phyloP scores from a whole-genome alignment of 2,888 invertebrate species.

The Mimachlamys varia region DNA sequence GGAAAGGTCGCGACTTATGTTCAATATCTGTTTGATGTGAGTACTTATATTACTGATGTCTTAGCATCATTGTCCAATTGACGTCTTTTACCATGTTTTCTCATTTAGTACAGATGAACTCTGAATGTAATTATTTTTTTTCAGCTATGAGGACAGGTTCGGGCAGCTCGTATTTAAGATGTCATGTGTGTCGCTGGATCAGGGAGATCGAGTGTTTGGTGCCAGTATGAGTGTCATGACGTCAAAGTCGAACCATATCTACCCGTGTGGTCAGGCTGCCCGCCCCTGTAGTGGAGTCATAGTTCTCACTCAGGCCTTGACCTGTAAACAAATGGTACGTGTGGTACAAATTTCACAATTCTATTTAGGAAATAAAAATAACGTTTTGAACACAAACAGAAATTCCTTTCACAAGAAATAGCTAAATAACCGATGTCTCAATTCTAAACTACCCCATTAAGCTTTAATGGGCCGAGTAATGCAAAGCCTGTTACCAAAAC shows the following conservation, averaged over 20 bases:
- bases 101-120: no score
- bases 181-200: not conserved
- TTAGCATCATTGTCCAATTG: no score
- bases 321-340: not conserved
- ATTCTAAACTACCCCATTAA: no score
- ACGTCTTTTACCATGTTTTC: no score
- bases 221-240: not conserved
- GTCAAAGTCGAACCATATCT: not conserved
- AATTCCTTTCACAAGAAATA: no score
- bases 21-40: no score
- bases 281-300: not conserved
- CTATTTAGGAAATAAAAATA: not conserved
- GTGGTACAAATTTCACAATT: not conserved
- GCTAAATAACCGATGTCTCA: no score
- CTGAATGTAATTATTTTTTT: not conserved
- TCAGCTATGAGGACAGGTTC: not conserved
- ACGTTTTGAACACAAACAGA: no score
- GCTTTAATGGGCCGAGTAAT: no score
- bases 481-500: no score
- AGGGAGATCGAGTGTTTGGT: not conserved
- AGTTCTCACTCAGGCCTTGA: not conserved
- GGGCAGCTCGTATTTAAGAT: not conserved
- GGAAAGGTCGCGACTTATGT: no score
- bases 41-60: no score
- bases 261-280: not conserved